Conservation (phyloP, 2,888 invertebrate species). For the Tetramorium bicarinatum region DNA sequence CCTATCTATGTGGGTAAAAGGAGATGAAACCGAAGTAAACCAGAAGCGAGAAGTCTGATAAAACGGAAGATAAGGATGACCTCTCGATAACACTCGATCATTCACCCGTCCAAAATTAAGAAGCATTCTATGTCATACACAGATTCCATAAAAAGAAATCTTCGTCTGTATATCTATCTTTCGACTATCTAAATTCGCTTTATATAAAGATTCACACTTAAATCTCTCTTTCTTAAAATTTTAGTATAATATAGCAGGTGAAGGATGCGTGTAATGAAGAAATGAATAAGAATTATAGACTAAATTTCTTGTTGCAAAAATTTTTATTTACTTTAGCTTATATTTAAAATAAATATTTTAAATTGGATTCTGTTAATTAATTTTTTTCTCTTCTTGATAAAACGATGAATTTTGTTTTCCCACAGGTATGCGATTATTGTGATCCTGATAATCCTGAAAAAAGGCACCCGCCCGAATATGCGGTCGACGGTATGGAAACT, state of each 20-base stretch:
- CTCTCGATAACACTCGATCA: slow-evolving; percentile 77
- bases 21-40: slow-evolving; percentile 51
- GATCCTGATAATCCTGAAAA: slow-evolving; percentile 92
- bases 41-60: slow-evolving; percentile 72
- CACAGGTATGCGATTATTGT: slow-evolving; percentile 97
- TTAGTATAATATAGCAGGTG: not conserved
- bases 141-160: slow-evolving; percentile 57
- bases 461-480: slow-evolving; percentile 95
- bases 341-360: not conserved
- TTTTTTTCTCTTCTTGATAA: not conserved
- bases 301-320: not conserved
- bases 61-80: slow-evolving; percentile 76
- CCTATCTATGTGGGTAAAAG: slow-evolving; percentile 63
- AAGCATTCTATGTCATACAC: slow-evolving; percentile 57
- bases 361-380: not conserved
- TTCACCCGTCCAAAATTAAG: slow-evolving; percentile 59
- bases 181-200: not conserved
- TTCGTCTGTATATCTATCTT: not conserved
- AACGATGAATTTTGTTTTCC: not conserved
- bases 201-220: not conserved
- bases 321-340: not conserved
- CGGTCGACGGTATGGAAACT: slow-evolving; percentile 97
- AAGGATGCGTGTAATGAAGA: not conserved
- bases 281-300: not conserved
- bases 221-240: not conserved